Percentiles rank a stretch among this genome's conserved stretches.
phyloP scores from a whole-genome alignment of 1,140 invertebrate genomes.

The Fragariocoptes setiger region DNA sequence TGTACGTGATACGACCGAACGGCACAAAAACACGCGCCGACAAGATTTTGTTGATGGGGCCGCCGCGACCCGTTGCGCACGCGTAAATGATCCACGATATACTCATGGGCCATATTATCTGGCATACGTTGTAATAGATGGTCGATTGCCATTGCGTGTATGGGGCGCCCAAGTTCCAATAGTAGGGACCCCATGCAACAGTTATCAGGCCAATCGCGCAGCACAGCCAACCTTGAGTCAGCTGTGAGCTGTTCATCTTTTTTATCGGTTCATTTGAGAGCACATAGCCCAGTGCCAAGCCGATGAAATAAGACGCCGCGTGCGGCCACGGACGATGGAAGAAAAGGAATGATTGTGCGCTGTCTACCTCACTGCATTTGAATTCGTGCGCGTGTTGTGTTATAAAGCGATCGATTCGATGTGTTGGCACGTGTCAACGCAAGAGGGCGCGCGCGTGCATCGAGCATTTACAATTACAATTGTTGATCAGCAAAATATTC shows the following conservation, averaged over 20 bases:
- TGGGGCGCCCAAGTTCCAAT: not conserved
- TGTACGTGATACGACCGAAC: constrained; percentile 2
- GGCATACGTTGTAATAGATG: not conserved
- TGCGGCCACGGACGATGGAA: constrained; percentile 4
- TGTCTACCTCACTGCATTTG: too few relatives aligned
- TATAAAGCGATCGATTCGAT: not conserved
- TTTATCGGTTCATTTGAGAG: not conserved
- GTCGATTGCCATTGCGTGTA: not conserved
- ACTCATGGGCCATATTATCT: constrained; percentile 1
- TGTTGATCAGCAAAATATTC: too few relatives aligned
- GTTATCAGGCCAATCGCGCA: not conserved
- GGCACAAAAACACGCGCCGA: constrained; percentile 1
- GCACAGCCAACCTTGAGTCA: not conserved
- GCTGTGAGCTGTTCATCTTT: not conserved
- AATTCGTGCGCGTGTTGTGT: too few relatives aligned
- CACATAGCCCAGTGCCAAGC: constrained; percentile 4
- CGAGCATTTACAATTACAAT: too few relatives aligned
- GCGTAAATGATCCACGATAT: not conserved
- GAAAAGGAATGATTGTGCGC: not conserved
- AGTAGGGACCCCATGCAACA: not conserved
- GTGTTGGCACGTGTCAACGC: not conserved
- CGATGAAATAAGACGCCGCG: constrained; percentile 5
- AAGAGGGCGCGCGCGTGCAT: too few relatives aligned
- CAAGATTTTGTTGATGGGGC: not conserved
- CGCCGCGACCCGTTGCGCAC: not conserved